Evolutionary conservation across 2,888 invertebrate species (phyloP).

Genomic region (Spodoptera littoralis): DNA sequence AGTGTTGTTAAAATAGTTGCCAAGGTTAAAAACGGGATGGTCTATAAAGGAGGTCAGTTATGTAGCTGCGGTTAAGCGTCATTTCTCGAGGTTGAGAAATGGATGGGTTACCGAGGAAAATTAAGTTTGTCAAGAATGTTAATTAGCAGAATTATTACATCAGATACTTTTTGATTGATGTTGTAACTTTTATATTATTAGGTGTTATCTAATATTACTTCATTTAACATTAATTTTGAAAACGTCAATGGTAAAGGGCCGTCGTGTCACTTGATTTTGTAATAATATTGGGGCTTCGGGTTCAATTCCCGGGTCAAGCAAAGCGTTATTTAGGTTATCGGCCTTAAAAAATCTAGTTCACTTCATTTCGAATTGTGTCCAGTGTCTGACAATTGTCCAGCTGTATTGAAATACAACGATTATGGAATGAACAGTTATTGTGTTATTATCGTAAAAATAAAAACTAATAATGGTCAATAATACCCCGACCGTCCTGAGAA

Average conservation of each 20-base stretch:
- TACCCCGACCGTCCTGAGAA: too few relatives aligned
- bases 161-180: neutral
- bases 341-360: too few relatives aligned
- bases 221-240: too few relatives aligned
- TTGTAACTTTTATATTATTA: slow-evolving; percentile 11
- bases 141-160: slow-evolving; percentile 23
- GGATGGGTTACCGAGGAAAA: slow-evolving; percentile 39
- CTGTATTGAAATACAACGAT: too few relatives aligned
- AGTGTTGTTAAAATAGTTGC: slow-evolving; percentile 20
- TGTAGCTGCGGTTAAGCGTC: slow-evolving; percentile 27
- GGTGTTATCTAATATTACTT: neutral
- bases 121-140: slow-evolving; percentile 5
- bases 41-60: slow-evolving; percentile 50
- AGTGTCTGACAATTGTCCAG: too few relatives aligned
- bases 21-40: slow-evolving; percentile 52
- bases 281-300: neutral
- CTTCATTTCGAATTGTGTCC: too few relatives aligned
- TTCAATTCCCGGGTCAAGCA: slow-evolving; percentile 1
- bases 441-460: too few relatives aligned
- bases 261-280: too few relatives aligned
- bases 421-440: too few relatives aligned
- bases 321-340: neutral
- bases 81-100: slow-evolving; percentile 35
- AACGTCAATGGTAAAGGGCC: too few relatives aligned
- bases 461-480: too few relatives aligned